These are phyloP conservation scores for Brachionichthys hirsutus DNA, from an alignment of 2,113 vertebrate species.

Conservation along the genomic window DNA sequence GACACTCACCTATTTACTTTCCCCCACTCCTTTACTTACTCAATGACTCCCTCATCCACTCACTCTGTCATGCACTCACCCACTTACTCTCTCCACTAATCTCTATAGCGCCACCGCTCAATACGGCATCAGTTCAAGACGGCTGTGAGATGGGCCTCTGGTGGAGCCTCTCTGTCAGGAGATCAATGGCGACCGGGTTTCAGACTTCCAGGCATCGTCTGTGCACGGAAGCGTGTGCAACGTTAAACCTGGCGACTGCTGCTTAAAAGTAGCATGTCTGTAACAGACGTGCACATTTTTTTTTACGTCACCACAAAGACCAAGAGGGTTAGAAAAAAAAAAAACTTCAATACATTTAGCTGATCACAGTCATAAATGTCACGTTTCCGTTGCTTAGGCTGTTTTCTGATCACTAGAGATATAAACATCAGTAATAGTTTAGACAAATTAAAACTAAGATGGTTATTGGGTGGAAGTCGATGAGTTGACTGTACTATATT, in stretches of 20 bases:
- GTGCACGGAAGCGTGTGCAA: neutral
- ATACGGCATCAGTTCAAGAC: slow-evolving; percentile 55
- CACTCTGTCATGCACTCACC: slow-evolving; percentile 77
- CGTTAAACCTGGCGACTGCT: neutral
- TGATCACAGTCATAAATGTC: too few relatives aligned
- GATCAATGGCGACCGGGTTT: slow-evolving; percentile 54
- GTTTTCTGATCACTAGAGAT: too few relatives aligned
- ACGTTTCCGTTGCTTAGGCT: too few relatives aligned
- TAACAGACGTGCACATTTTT: neutral
- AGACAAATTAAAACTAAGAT: neutral
- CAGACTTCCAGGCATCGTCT: slow-evolving; percentile 24
- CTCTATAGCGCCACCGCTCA: slow-evolving; percentile 65
- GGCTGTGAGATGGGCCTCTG: slow-evolving; percentile 34
- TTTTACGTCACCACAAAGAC: too few relatives aligned
- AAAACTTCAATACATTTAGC: too few relatives aligned
- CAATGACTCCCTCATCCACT: slow-evolving; percentile 61
- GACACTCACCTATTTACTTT: slow-evolving; percentile 69
- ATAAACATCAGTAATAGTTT: neutral
- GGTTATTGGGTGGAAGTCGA: neutral
- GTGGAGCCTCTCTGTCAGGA: slow-evolving; percentile 53
- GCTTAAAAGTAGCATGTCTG: neutral
- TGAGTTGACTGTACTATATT: too few relatives aligned
- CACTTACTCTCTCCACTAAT: slow-evolving; percentile 67
- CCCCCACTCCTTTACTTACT: slow-evolving; percentile 68
- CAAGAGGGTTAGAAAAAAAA: too few relatives aligned